Base-by-base conservation (phyloP, 2,888 invertebrate species). In the Euplagia quadripunctaria region DNA sequence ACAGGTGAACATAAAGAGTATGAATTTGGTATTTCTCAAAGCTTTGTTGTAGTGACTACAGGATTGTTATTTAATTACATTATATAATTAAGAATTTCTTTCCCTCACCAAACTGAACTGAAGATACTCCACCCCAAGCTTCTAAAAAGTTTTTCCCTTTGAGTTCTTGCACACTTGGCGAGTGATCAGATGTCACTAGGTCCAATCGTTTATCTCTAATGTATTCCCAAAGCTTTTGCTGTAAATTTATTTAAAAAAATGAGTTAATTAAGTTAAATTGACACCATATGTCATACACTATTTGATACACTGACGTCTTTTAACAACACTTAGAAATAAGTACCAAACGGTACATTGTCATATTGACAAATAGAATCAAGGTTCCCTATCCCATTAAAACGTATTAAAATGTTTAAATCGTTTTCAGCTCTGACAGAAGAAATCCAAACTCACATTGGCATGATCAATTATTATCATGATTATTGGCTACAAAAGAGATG, bases 91-190 rank as follows among this genome's bases (percentile, higher is more conserved):
- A 31, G 58, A 16, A 17, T 49, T 31, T 31, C 14, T 31, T 31
- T 68, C 0, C 75, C 85, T 84, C 88, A 96, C 97, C 97, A 87
- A 97, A 97, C 87, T 97, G 97, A 68, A 97, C 85, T 0, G 97
- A 97, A 0, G 97, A 96, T 73, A 97, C 96, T 76, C 97, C 97
- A 52, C 97, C 97, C 97, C 97, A 97, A 43, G 97, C 97, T 74
- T 94, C 93, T 80, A 97, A 85, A 84, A 97, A 97, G 85, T 97
- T 93, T 11, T 96, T 94, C 55, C 95, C 92, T 86, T 97, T 97
- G 12, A 96, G 91, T 20, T 96, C 96, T 0, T 96, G 94, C 14
- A 96, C 96, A 69, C 97, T 97, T 0, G 97, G 97, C 1, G 97
- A 97, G 86, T 97, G 97, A 88, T 97, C 97, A 0, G 97, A 97